Base-by-base conservation (phyloP, 2,888 invertebrate species). In the Campoplex nolae region DNA sequence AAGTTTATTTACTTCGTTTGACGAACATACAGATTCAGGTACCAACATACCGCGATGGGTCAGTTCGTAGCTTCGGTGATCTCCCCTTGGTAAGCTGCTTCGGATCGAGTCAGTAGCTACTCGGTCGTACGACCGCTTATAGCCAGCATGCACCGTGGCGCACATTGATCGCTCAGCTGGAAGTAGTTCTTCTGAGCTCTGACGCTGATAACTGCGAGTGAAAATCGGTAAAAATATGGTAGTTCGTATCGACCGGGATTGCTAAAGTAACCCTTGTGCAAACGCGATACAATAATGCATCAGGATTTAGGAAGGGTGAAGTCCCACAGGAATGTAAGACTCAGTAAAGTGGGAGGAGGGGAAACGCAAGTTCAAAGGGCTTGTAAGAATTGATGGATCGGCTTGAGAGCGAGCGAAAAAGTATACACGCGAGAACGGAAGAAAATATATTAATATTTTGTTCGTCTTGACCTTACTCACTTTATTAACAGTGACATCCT, bases 381-480 rank as follows among this genome's bases (percentile, higher is more conserved):
- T 23, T 23, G 23, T 23, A 23, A 23, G 23, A 23, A 23, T 23
- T 23, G 23, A 23, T 23, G 28, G 23, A 58, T 28, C 28, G 11
- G 23, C 3, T 28, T 28, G 58, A 28, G 11, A 58, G 28, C 28
- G 28, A 0, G 3, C 1, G 62, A 62, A 62, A 62, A 16, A 32
- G 32, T 62, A 16, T 8, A 13, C 9, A 13, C 9, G 16, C 28
- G 16, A 1, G 32, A 32, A 28, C 3, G 8, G 16, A 3, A 62
- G 32, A 16, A 62, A 32, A 62, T 16, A 16, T 28, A 32, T 16
- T 32, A 16, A 62, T 32, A 32, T 32, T 32, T 32, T 13, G 32
- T 32, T 32, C 32, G 62, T 62, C 62, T 42, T 67, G 67, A 67
- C 67, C 67, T 67, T 42, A 42, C 67, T 67, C 42, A 42, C 67